phyloP scores from a whole-genome alignment of 37 sponge, comb jelly and placozoan species.

The Cliona cf. orientalis region DNA sequence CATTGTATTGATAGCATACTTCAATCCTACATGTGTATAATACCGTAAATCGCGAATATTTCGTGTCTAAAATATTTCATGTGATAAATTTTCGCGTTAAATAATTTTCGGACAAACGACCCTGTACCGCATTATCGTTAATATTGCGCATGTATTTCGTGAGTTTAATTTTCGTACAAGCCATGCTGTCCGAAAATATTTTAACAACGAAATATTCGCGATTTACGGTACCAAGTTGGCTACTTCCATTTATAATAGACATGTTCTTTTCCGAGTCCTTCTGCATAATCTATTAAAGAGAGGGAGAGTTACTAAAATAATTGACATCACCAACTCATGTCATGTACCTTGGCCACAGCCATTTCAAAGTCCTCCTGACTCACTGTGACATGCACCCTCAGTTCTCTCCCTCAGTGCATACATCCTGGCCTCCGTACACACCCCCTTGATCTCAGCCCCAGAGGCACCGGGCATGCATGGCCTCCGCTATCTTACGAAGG shows the following conservation, averaged over 20 bases:
- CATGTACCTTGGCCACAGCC: conserved; percentile 93
- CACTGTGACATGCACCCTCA: conserved; percentile 98
- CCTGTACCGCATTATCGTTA: too few species aligned
- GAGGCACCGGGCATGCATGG: conserved; percentile 99
- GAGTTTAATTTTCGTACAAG: too few species aligned
- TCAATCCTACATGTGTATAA: too few species aligned
- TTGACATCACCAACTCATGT: neutral
- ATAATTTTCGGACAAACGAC: too few species aligned
- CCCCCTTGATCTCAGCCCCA: conserved; percentile 98
- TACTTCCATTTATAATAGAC: conserved; percentile 99
- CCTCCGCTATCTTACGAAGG: conserved; percentile 91
- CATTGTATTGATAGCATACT: too few species aligned
- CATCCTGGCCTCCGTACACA: conserved; percentile 99
- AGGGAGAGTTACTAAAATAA: neutral
- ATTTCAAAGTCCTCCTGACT: conserved; percentile 99
- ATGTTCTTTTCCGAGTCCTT: conserved; percentile 99
- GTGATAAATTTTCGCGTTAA: too few species aligned
- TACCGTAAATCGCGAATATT: too few species aligned
- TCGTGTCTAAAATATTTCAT: too few species aligned
- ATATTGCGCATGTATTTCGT: too few species aligned
- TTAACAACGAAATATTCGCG: too few species aligned
- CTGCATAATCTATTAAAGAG: conserved; percentile 85
- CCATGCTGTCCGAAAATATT: too few species aligned
- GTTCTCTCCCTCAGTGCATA: conserved; percentile 97
- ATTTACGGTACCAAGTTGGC: too few species aligned